Evolutionary conservation across 1,140 invertebrate species (phyloP), one percentile per base, ranked within the genome.

Genomic region (Spodoptera litura): DNA sequence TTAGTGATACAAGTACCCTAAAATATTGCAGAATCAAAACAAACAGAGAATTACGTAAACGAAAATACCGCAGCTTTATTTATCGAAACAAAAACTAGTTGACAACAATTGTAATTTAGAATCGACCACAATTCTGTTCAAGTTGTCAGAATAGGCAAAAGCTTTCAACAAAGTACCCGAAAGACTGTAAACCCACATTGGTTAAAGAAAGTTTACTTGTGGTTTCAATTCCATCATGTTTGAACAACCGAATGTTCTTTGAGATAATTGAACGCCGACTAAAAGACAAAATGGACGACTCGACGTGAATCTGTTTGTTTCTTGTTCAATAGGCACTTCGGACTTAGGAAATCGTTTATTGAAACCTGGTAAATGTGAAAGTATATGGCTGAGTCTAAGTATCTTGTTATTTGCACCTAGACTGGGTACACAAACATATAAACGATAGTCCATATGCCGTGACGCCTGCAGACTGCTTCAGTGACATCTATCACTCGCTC

Each of bases 151-250:
- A 13, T 38, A 25, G 38, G 20, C 62, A 49, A 66, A 66, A 66
- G 62, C 62, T 49, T 49, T 66, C 20, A 66, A 66, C 62, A 66
- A 66, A 66, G 62, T 66, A 44, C 38, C 38, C 9, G n/a, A n/a
- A n/a, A 15, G 38, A 49, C 49, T 66, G 62, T 15, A 35, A 44
- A 66, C 15, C 62, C 38, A 25, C 62, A 15, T 13, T 66, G 62
- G 44, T 49, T 49, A 38, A 66, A 66, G 38, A 66, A 66, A 66
- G 62, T 66, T 66, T 12, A 49, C 9, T 66, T 66, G 62, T 11
- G 62, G 62, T 38, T 66, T 49, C 38, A 25, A 49, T 66, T 20
- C 62, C 15, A 49, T 66, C 38, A 66, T 66, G 38, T 66, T 66
- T 44, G 5, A 66, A 15, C 15, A 66, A 49, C 4, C 15, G 49